These are phyloP conservation scores for Spodoptera frugiperda DNA, from an alignment of 1,140 invertebrate genomes.

Conservation along the genomic window DNA sequence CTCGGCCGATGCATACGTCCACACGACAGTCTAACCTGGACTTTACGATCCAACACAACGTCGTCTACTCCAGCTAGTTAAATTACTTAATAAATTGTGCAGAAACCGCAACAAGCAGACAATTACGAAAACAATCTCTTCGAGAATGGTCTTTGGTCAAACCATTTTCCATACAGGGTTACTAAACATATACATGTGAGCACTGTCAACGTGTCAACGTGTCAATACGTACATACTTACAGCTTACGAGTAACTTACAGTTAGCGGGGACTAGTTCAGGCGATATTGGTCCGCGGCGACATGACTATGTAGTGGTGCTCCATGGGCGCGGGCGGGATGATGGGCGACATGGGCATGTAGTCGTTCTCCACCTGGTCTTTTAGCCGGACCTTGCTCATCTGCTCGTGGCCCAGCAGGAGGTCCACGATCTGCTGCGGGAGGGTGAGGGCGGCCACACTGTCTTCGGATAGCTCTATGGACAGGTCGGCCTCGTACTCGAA, in stretches of 20 bases:
- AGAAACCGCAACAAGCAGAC: conserved; percentile 7
- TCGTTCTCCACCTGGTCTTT: conserved; percentile 65
- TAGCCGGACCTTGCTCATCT: conserved; percentile 59
- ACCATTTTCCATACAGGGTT: neutral
- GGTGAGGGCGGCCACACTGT: conserved; percentile 56
- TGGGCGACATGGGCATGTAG: conserved; percentile 77
- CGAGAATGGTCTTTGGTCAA: conserved; percentile 20
- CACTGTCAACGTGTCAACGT: conserved; percentile 13
- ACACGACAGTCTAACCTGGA: neutral
- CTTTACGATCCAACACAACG: neutral
- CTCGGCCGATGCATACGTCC: neutral
- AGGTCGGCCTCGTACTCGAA: conserved; percentile 62
- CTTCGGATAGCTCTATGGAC: conserved; percentile 61
- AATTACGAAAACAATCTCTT: conserved; percentile 20
- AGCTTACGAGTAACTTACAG: conserved; percentile 29
- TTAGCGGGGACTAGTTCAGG: conserved; percentile 56
- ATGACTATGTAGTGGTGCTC: conserved; percentile 78
- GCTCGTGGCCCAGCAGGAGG: conserved; percentile 66
- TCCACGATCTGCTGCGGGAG: conserved; percentile 70
- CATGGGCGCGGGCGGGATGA: conserved; percentile 61
- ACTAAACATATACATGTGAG: conserved; percentile 26
- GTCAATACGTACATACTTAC: too few relatives aligned
- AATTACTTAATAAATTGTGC: neutral
- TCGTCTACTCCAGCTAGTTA: neutral
- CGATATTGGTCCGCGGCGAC: conserved; percentile 74